A percentile compares a stretch with the other conserved stretches of the same genome.
Conservation (phyloP, 2,888 invertebrate species). For the Lycia hirtaria region DNA sequence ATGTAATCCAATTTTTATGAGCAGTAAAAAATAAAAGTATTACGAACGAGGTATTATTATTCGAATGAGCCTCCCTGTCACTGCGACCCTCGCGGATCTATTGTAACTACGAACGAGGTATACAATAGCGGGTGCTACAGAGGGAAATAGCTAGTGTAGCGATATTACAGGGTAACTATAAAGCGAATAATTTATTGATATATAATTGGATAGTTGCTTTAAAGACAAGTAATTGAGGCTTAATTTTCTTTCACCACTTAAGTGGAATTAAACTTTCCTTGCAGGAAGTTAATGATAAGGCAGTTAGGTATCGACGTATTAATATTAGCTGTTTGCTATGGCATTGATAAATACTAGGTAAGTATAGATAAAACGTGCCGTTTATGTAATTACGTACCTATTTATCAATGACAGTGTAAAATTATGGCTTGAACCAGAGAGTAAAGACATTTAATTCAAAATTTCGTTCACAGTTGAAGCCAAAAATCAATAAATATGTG, state of each 20-base stretch:
- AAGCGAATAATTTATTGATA: conserved; percentile 20
- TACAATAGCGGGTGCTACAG: background rate
- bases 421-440: too few species aligned
- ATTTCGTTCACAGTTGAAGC: too few species aligned
- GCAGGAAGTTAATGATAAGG: conserved; percentile 4
- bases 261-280: background rate
- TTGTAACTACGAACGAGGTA: too few species aligned
- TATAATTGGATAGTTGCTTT: conserved; percentile 21
- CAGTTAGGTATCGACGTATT: background rate
- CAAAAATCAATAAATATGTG: too few species aligned
- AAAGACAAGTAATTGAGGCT: conserved; percentile 18
- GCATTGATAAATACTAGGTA: background rate
- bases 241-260: conserved; percentile 12
- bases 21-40: background rate
- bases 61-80: too few species aligned
- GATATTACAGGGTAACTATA: conserved; percentile 44
- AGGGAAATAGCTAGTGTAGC: conserved; percentile 9
- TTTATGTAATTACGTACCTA: too few species aligned
- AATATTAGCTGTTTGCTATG: conserved; percentile 1
- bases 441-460: too few species aligned
- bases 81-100: too few species aligned
- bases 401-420: too few species aligned
- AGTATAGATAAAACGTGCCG: too few species aligned
- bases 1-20: too few species aligned
- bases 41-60: too few species aligned